Base-by-base conservation (phyloP, 2,888 invertebrate genomes). In the Ernsta delagoae region DNA sequence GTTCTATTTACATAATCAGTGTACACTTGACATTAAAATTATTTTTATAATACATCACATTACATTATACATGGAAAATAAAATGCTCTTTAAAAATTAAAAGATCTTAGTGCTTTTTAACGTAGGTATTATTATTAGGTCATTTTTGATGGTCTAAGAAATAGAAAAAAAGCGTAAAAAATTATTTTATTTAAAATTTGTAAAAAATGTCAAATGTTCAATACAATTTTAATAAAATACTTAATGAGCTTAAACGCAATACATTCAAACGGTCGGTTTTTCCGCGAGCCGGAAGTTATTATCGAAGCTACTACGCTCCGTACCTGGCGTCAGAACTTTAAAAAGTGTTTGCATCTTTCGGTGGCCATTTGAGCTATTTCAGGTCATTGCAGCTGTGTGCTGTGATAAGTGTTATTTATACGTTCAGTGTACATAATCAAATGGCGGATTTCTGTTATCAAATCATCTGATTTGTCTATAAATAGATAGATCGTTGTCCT, bases 291-390 rank as follows among this genome's bases (percentile, higher is more conserved):
- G 36, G 48, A 65, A 61, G 57, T 8, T 16, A 66, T 57, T 65
- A 70, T 39, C 8, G 24, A 43, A 36, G 36, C 57, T 2, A 31
- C 9, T 72, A 54, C 36, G 57, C 31, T 90, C 70, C 90, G 82
- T 9, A 78, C 75, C 92, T 89, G 89, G 72, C 84, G 86, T 87
- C 79, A 88, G 86, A 91, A 87, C 43, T 64, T 89, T 75, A 81
- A 86, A 90, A 91, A 91, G 87, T 92, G 91, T 91, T 92, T 90
- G 91, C 90, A 92, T 92, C 90, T 91, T 92, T 89, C 85, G 84
- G 89, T 85, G 83, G 86, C 83, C 83, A 86, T 92, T 88, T 91
- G 89, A 85, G 92, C 83, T 83, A 86, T 92, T 88, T 91, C 89
- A 85, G 92, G 92, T 91, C 93, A 74, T 59, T 65, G 65, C 70